Percentiles rank a stretch among this genome's conserved stretches.
These are phyloP conservation scores for Drosophila ambigua DNA, from an alignment of 1,140 invertebrate genomes.

Conservation along the genomic window DNA sequence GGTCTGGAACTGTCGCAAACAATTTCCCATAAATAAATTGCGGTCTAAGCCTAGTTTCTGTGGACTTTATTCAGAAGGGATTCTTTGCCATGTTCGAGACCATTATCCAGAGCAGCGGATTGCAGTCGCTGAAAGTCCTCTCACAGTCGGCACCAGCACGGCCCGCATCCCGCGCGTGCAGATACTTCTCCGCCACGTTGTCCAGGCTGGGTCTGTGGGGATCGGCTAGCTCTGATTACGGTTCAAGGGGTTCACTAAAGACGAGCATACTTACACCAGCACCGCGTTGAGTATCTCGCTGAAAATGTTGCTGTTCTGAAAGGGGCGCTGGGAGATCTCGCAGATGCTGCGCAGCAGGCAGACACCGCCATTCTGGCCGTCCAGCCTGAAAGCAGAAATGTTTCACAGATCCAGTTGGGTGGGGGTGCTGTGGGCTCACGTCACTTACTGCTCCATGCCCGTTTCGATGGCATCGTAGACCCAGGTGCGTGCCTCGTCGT, in stretches of 20 bases:
- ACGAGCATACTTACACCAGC: conserved; percentile 56
- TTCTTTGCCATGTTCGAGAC: conserved; percentile 54
- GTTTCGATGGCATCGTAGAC: conserved; percentile 60
- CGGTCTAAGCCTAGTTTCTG: background rate
- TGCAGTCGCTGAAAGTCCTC: conserved; percentile 54
- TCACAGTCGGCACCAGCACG: conserved; percentile 58
- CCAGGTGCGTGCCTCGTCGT: conserved; percentile 58
- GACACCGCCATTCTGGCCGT: conserved; percentile 34
- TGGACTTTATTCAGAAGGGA: conserved; percentile 31
- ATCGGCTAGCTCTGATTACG: background rate
- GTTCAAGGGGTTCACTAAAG: background rate
- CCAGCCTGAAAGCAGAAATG: conserved; percentile 23
- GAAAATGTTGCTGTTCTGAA: conserved; percentile 57
- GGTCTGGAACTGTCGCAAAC: background rate
- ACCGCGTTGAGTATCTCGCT: conserved; percentile 65
- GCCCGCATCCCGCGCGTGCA: conserved; percentile 68
- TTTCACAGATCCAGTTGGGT: background rate
- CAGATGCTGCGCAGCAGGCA: conserved; percentile 73
- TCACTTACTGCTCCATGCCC: conserved; percentile 60
- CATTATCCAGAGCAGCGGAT: conserved; percentile 42
- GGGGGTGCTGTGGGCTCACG: background rate
- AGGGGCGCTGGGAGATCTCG: conserved; percentile 63
- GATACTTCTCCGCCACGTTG: conserved; percentile 66
- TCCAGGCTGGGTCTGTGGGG: conserved; percentile 52
- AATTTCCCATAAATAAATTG: background rate